phyloP scores from a whole-genome alignment of 2,888 invertebrate genomes.

The Sclerodermus sp. region DNA sequence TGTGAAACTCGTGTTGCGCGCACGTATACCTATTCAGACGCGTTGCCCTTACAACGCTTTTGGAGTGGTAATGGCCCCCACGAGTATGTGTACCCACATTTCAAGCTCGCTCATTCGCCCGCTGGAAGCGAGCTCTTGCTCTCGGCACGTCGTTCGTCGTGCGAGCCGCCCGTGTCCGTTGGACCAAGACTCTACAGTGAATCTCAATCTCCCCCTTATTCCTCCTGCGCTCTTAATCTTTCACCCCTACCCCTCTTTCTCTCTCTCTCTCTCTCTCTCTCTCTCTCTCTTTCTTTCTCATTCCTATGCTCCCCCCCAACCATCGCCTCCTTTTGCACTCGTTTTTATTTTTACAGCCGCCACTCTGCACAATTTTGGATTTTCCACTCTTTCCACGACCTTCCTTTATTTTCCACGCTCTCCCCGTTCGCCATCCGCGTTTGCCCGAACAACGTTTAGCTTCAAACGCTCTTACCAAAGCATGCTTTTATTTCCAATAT shows the following conservation, averaged over 20 bases:
- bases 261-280: constrained; percentile 5
- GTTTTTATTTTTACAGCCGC: too few species aligned
- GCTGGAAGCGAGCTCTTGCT: constrained; percentile 4
- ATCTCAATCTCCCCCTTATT: background rate
- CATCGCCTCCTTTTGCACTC: too few species aligned
- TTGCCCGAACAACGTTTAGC: too few species aligned
- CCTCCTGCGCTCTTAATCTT: background rate
- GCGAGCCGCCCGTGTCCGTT: background rate
- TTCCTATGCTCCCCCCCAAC: background rate
- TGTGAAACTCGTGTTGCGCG: constrained; percentile 31
- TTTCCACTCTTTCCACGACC: too few species aligned
- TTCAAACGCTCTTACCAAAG: too few species aligned
- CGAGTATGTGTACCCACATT: constrained; percentile 40
- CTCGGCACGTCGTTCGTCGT: background rate
- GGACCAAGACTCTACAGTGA: constrained; percentile 2
- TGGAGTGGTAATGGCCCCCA: constrained; percentile 42
- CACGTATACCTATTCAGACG: constrained; percentile 38
- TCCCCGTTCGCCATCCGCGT: too few species aligned
- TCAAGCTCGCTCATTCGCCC: constrained; percentile 31
- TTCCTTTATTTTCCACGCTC: too few species aligned
- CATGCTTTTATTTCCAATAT: too few species aligned
- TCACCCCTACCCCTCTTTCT: constrained; percentile 4
- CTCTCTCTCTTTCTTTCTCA: background rate
- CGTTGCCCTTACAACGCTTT: constrained; percentile 37
- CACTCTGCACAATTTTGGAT: too few species aligned